Percentiles rank a stretch among this genome's conserved stretches.
These are phyloP conservation scores for Myotis vivesi DNA, from an alignment of 2,797 vertebrate species.

Conservation along the genomic window DNA sequence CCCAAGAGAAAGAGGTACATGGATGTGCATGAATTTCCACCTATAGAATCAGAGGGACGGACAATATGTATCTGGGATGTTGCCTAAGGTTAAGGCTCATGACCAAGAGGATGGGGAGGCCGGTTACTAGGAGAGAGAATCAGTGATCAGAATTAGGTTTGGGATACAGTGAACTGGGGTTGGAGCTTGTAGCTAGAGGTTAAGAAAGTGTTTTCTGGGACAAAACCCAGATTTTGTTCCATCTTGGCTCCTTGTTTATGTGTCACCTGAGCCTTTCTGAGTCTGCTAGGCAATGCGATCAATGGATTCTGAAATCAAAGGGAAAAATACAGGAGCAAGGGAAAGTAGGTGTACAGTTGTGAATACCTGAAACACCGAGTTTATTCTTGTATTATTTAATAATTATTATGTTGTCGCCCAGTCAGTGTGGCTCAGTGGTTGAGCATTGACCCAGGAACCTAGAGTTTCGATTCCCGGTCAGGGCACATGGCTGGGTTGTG, in stretches of 20 bases:
- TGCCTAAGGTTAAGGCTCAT: background rate
- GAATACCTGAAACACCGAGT: background rate
- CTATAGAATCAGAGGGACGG: background rate
- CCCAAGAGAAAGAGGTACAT: background rate
- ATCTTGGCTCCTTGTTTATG: too few relatives aligned
- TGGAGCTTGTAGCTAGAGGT: too few relatives aligned
- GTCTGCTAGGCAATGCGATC: background rate
- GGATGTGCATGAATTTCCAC: too few relatives aligned
- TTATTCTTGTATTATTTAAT: background rate
- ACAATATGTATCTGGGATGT: background rate
- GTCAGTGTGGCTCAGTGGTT: too few relatives aligned
- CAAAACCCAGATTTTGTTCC: background rate
- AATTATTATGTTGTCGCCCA: background rate
- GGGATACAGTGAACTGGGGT: background rate
- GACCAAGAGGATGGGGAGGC: accelerated
- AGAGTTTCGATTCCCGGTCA: too few relatives aligned
- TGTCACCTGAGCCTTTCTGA: background rate
- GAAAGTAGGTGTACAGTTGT: background rate
- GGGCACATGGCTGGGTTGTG: too few relatives aligned
- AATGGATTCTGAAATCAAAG: background rate
- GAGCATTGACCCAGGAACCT: too few relatives aligned
- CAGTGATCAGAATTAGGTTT: accelerated
- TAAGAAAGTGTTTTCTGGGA: background rate
- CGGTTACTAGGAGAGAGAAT: background rate
- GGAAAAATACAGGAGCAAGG: background rate